Percentiles rank a stretch among this genome's conserved stretches.
Conservation (phyloP, 2,797 vertebrate species). For the Ceryle rudis region DNA sequence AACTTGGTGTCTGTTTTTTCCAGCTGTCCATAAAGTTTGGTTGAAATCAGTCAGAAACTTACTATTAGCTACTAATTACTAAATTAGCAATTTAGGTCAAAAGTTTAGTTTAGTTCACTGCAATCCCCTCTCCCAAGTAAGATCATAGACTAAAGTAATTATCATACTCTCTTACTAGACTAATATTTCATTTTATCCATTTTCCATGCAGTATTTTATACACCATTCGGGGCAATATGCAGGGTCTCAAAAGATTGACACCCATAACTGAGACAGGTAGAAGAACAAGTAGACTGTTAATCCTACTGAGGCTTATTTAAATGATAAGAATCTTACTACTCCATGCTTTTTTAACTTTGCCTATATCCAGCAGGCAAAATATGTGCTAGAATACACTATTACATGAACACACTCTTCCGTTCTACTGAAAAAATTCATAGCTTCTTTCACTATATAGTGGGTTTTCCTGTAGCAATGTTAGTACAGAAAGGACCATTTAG, state of each 20-base stretch:
- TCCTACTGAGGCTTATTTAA: not conserved
- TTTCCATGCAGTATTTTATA: not conserved
- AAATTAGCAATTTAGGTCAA: not conserved
- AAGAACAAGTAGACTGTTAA: slow-evolving; percentile 24
- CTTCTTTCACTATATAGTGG: not conserved
- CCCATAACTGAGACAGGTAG: not conserved
- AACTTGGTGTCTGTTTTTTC: not conserved
- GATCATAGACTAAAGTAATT: not conserved
- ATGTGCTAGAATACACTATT: not conserved
- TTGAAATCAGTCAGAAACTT: not conserved
- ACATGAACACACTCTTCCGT: slow-evolving; percentile 34
- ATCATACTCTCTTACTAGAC: not conserved
- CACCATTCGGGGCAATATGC: not conserved
- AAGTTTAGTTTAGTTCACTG: not conserved
- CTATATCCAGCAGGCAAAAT: not conserved
- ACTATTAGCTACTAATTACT: not conserved
- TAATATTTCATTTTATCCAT: not conserved
- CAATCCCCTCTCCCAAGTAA: not conserved
- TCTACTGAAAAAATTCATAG: not conserved
- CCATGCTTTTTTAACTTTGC: not conserved
- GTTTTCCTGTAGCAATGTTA: not conserved
- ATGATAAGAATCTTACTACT: not conserved
- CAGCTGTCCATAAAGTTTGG: not conserved
- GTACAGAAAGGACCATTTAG: slow-evolving; percentile 28
- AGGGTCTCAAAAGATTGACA: not conserved